Evolutionary conservation across 2,888 invertebrate species (phyloP), one percentile per base, ranked within the genome.

Genomic region (Dolomedes plantarius): DNA sequence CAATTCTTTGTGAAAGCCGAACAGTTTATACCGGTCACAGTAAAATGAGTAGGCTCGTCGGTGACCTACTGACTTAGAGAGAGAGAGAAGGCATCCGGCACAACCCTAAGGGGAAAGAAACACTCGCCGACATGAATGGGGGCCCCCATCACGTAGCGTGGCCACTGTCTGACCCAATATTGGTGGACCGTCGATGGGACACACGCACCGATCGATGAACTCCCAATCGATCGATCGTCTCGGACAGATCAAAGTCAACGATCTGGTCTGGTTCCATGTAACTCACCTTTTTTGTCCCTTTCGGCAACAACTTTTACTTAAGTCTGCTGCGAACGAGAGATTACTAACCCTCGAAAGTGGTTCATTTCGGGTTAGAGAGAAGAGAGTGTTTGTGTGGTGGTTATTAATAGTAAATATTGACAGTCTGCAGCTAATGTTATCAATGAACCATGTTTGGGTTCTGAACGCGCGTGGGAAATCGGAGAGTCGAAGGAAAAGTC

Each of bases 31-130:
- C 23, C 69, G 82, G 75, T 27, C 46, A 64, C 71, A 80, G 72
- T 72, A 56, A 72, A 77, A 50, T 41, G 83, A 77, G 83, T 77
- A 77, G 83, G 83, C 72, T 46, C 36, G 23, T 19, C 39, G 39
- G n/a, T 83, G 83, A 83, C 83, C 83, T 83, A 83, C 83, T 83
- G 83, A 83, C 83, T 83, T 56, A 83, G 39, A 77, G 64, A n/a
- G n/a, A n/a, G n/a, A n/a, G n/a, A 82, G 50, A 67, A n/a, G 50
- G 65, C 71, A 77, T 77, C 76, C 77, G 83, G 77, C 74, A 77
- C 64, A 32, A 28, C 75, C 82, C 82, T 41, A 16, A 32, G 72
- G 77, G 69, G 46, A 36, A 36, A 36, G 6, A 46, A 65, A 32
- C 65, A 23, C 27, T 31, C 32, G 65, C 65, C 23, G 67, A 67